Evolutionary conservation across 2,113 vertebrate species (phyloP), one percentile per base, ranked within the genome.

Genomic region (Corythoichthys intestinalis): DNA sequence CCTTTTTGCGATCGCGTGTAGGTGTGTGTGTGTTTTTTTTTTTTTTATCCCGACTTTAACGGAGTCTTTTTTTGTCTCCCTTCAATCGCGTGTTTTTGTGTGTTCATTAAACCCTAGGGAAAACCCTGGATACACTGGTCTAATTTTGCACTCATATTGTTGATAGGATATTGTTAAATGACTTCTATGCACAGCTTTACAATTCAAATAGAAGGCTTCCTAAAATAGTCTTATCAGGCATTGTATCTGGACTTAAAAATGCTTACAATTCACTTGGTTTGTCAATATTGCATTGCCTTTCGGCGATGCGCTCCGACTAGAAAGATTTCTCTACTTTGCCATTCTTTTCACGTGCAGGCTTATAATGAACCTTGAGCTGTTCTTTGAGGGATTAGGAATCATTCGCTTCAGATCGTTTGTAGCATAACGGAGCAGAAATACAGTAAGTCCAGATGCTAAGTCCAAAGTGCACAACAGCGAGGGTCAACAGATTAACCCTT

Each of bases 401-500:
- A 65, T 53, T 85, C 57, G 66, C 72, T 77, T 78, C 60, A 66
- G 67, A 72, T 69, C 74, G 74, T 77, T 70, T 74, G 64, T 54
- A 75, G 77, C 75, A 76, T 70, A 75, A 69, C 71, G 59, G 50
- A 83, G 76, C 75, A 81, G 80, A 79, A 83, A 67, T 75, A 28
- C 2, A 83, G 66, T 75, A 38, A 1, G 65, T 65, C 81, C 67
- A 79, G 75, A 78, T 73, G 73, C 72, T 69, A 67, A 74, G 73
- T 87, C 67, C 73, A 77, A 76, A 79, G 83, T 78, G 68, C 78
- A 83, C 81, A 83, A 78, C 35, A 37, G 76, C 66, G 57, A 60
- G 57, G 81, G 77, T 82, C 84, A 89, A 84, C 78, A 90, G 87
- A 91, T 92, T 91, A 92, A 91, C 90, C 91, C 74, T 15, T 14